Evolutionary conservation across 2,797 vertebrate genomes (phyloP).

Genomic region (Decapterus maruadsi): DNA sequence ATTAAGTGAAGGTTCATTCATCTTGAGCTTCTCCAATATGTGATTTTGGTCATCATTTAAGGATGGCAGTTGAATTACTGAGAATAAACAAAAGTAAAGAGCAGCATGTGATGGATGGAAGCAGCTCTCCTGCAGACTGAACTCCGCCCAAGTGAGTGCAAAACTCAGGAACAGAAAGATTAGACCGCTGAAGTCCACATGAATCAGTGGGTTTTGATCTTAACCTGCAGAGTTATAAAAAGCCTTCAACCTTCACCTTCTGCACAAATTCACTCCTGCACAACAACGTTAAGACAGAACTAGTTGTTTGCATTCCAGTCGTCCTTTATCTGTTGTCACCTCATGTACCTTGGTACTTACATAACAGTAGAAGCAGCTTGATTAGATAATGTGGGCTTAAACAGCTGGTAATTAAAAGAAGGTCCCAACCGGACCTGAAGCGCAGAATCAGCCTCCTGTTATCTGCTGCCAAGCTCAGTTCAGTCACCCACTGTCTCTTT

Average conservation of each 20-base stretch:
- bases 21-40: neutral
- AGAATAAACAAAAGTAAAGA: neutral
- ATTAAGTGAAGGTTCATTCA: neutral
- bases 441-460: neutral
- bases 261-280: too few species aligned
- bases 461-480: neutral
- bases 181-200: neutral
- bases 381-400: slow-evolving; percentile 12
- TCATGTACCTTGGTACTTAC: slow-evolving; percentile 13
- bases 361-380: neutral
- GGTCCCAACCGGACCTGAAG: neutral
- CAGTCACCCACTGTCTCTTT: too few species aligned
- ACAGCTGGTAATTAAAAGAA: neutral
- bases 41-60: neutral
- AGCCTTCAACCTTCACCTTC: too few species aligned
- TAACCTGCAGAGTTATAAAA: too few species aligned
- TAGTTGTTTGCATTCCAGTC: slow-evolving; percentile 19
- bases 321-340: slow-evolving; percentile 16
- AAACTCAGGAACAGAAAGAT: neutral
- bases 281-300: slow-evolving; percentile 11
- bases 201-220: neutral
- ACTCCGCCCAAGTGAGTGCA: neutral
- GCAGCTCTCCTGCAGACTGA: neutral
- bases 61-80: neutral
- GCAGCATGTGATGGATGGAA: neutral